These are phyloP conservation scores for Seira sanloemensis DNA, from an alignment of 2,888 invertebrate species.

Conservation along the genomic window DNA sequence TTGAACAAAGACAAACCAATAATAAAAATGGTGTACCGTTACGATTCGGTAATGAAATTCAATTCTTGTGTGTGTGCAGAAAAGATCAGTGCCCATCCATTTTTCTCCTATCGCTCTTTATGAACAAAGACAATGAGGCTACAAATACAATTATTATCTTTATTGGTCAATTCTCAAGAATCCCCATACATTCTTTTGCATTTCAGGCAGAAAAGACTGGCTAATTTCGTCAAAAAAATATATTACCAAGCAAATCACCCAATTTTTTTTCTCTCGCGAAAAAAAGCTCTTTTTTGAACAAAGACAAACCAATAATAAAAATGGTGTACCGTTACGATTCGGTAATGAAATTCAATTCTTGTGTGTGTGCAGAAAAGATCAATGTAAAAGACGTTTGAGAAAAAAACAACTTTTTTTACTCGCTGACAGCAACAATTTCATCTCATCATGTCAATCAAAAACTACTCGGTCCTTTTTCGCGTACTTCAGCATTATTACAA, in stretches of 20 bases:
- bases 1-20: neutral
- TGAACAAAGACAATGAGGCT: too few relatives aligned
- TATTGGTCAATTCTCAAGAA: too few relatives aligned
- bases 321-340: neutral
- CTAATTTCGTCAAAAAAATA: neutral
- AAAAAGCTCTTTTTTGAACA: neutral
- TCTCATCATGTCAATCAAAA: neutral
- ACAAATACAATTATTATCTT: too few relatives aligned
- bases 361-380: neutral
- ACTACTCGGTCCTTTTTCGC: neutral
- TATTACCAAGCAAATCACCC: neutral
- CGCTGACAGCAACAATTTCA: neutral
- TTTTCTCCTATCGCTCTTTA: too few relatives aligned
- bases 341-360: slow-evolving; percentile 1
- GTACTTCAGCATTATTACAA: neutral
- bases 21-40: neutral
- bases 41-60: neutral
- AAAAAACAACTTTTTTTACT: neutral
- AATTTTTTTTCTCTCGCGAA: neutral
- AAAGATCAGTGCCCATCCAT: too few relatives aligned
- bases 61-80: neutral
- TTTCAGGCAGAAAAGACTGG: too few relatives aligned
- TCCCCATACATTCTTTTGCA: too few relatives aligned
- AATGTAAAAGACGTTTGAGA: neutral
- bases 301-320: neutral